Base-by-base conservation (phyloP, 2,113 vertebrate species). In the Proteles cristata region DNA sequence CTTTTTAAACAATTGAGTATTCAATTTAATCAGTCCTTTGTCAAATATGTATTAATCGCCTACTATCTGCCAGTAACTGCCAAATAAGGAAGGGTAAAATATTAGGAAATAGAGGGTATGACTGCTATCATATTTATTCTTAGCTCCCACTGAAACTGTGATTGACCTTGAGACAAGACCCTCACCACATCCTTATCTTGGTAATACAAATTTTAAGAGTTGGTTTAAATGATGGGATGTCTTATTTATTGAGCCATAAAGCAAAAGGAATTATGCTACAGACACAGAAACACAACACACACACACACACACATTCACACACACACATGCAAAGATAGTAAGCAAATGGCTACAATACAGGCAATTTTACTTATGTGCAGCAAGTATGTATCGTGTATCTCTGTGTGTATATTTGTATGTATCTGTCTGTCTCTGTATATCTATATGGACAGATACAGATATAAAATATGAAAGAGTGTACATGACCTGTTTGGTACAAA, bases 221-320 rank as follows among this genome's bases (percentile, higher is more conserved):
- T 23, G 3, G 4, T 92, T 93, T 81, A 81, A 87, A 66, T 55
- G 39, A 77, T 69, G 5, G 61, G 0, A 31, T 82, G 9, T 69
- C 61, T 88, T 96, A 73, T 76, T 81, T 94, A 86, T 58, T 66
- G 74, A 94, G 31, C 31, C 45, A 91, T 39, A 95, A 97, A 66
- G 21, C 45, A 61, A 90, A 76, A 55, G 16, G 50, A 63, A 88
- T 48, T 61, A 43, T 53, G 4, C 6, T n/a, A 50, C 4, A 65
- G 77, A 50, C 76, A 85, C 19, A 61, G 17, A 55, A 90, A 77
- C 7, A 76, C 26, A 84, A 73, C 73, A 39, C 39, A 39, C 39
- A 39, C 39, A 39, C 39, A 39, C 39, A 39, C 39, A 39, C 39
- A 39, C 39, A 39, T 39, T 39, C 39, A 39, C 39, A 39, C 39